Percentiles rank a stretch among this genome's conserved stretches.
Conservation (phyloP, 1,140 invertebrate species). For the Drosophila kanapiae region DNA sequence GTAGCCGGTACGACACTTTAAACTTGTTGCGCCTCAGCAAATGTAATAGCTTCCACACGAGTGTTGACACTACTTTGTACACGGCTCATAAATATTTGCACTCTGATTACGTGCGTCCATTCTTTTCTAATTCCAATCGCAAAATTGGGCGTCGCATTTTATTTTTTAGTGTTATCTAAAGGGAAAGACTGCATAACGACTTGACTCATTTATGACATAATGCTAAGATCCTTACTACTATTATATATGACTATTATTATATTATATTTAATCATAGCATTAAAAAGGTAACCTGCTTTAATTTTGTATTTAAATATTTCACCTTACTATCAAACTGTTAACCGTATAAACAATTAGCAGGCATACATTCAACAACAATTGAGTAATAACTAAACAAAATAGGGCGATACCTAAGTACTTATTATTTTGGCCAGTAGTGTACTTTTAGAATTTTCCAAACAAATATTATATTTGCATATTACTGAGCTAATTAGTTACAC, state of each 20-base stretch:
- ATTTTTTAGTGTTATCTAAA: constrained; percentile 32
- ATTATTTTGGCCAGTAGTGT: no score
- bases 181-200: constrained; percentile 19
- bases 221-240: background rate
- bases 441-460: background rate
- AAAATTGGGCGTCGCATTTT: constrained; percentile 46
- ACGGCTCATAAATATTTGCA: constrained; percentile 14
- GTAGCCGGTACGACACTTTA: constrained; percentile 4
- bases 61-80: constrained; percentile 22
- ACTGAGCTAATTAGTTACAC: background rate
- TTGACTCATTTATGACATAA: constrained; percentile 4
- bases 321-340: no score
- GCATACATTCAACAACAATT: no score
- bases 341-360: no score
- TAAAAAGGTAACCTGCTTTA: no score
- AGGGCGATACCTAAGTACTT: no score
- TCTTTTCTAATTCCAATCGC: constrained; percentile 21
- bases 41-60: constrained; percentile 46
- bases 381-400: no score
- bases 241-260: no score
- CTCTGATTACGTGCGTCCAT: constrained; percentile 2
- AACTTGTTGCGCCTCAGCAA: constrained; percentile 35
- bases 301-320: no score
- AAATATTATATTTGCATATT: background rate
- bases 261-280: no score